phyloP scores from a whole-genome alignment of 2,113 vertebrate species.

The Chlorodrepanis virens region DNA sequence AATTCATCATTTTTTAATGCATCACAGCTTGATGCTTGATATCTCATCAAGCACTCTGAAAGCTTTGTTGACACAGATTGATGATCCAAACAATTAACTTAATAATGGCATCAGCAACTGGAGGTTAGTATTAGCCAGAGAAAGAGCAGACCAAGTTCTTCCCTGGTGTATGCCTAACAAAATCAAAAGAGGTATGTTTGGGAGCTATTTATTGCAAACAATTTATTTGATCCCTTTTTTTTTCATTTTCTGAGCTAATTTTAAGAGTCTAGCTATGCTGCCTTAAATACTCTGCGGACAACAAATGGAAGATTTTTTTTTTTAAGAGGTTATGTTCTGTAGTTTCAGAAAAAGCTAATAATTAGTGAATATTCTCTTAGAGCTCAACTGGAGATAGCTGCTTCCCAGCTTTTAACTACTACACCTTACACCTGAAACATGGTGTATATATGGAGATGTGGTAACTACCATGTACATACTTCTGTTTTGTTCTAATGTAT shows the following conservation, averaged over 20 bases:
- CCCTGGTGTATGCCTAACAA: not conserved
- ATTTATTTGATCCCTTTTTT: not conserved
- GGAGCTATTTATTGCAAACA: not conserved
- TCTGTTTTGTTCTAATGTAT: not conserved
- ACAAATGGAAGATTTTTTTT: not conserved
- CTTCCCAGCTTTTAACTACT: not conserved
- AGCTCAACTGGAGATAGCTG: not conserved
- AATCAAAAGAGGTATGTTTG: not conserved
- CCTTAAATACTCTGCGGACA: not conserved
- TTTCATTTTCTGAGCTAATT: not conserved
- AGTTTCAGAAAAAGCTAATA: not conserved
- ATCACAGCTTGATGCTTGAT: conserved; percentile 69
- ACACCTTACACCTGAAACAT: not conserved
- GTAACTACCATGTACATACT: not conserved
- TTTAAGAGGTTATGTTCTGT: not conserved
- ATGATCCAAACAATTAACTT: conserved; percentile 73
- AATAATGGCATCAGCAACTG: conserved; percentile 59
- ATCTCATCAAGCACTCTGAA: conserved; percentile 71
- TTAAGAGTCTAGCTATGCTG: not conserved
- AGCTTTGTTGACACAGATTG: conserved; percentile 69
- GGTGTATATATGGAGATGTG: not conserved
- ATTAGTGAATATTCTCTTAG: not conserved
- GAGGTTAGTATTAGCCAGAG: not conserved
- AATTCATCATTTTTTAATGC: conserved; percentile 77
- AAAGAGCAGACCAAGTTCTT: not conserved